Base-by-base conservation (phyloP, 64 coral and sea anemone genomes). In the Stichodactyla mertensii region DNA sequence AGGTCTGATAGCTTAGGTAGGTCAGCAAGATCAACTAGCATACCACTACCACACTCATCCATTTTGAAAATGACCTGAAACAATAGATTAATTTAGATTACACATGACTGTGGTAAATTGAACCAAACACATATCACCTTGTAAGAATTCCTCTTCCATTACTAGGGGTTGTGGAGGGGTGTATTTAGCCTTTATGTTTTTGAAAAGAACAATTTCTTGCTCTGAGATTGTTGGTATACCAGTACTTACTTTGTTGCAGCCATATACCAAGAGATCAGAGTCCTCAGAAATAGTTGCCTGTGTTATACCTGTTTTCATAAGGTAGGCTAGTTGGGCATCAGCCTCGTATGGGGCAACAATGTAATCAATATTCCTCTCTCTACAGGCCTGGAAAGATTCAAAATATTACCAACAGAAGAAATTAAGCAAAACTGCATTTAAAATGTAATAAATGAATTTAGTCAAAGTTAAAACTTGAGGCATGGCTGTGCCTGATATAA, bases 321-420 rank as follows among this genome's bases (percentile, higher is more conserved):
- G 86, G 77, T 99, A 99, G 56, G 93, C 90, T 12, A 99, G 77
- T 61, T 99, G 97, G 18, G 97, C 90, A 61, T 99, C 97, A 52
- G 97, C 97, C 26, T 99, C 97, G 57, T 99, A 99, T 15, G 97
- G 97, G 59, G 97, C 97, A 52, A 99, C 97, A 57, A 99, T 91
- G 60, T 92, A 99, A 85, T 99, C 93, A 5, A 99, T 92, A 45
- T 92, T 92, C 52, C 89, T 95, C 61, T 89, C 87, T 67, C 97
- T 61, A 78, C 97, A 99, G 60, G 87, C 93, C 97, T 99, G 59
- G 69, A 19, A 23, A 87, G 45, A 71, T 61, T 45, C 3, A 45
- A 62, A 52, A 66, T n/a, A 19, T 74, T 52, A 10, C 16, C 11
- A 8, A 77, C 14, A 71, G 16, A 71, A 60, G 28, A 23, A 67